phyloP scores from a whole-genome alignment of 2,113 vertebrate genomes.

The Bubalus kerabau region DNA sequence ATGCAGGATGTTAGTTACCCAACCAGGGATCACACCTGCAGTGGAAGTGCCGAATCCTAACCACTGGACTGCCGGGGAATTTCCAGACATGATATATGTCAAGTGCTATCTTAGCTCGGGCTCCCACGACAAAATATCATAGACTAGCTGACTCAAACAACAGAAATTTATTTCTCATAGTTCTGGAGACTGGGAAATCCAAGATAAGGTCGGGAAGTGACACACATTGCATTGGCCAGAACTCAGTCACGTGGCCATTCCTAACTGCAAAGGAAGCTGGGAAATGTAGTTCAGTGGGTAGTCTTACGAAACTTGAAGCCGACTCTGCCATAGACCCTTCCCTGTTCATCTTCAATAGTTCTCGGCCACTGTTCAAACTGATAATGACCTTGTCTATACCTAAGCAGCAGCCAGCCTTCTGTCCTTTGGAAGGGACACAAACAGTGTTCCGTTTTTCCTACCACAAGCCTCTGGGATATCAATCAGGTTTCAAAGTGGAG shows the following conservation, averaged over 20 bases:
- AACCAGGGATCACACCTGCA: background rate
- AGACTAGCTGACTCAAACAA: background rate
- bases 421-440: background rate
- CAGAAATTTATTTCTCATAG: background rate
- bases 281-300: background rate
- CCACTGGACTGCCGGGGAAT: background rate
- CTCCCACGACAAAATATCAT: background rate
- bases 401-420: background rate
- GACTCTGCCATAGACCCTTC: background rate
- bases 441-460: background rate
- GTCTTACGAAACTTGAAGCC: background rate
- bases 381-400: background rate
- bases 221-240: background rate
- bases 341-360: background rate
- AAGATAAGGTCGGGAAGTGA: background rate
- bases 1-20: background rate
- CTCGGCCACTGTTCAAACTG: background rate
- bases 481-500: background rate
- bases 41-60: background rate
- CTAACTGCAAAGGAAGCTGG: background rate
- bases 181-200: background rate
- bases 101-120: background rate
- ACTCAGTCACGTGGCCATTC: background rate
- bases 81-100: background rate
- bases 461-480: background rate